Evolutionary conservation across 2,888 invertebrate species (phyloP).

Genomic region (Tridacna gigas): DNA sequence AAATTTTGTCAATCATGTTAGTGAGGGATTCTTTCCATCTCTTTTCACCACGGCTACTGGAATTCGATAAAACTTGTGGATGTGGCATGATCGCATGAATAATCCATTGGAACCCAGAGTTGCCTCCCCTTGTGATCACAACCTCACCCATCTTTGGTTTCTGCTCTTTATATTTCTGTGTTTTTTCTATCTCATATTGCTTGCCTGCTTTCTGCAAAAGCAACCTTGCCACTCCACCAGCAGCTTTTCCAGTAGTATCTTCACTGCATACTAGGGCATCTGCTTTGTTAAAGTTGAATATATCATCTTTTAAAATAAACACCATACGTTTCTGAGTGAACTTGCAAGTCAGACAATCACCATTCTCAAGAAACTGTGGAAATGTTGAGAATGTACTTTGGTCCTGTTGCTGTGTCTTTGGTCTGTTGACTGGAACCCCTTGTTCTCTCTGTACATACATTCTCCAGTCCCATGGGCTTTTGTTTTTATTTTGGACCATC

Average conservation of each 20-base stretch:
- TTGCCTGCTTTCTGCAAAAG: slow-evolving; percentile 19
- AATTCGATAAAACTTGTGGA: no score
- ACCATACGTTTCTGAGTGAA: not conserved
- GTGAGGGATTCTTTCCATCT: not conserved
- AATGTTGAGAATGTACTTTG: not conserved
- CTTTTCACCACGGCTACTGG: not conserved
- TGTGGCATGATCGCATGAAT: slow-evolving; percentile 29
- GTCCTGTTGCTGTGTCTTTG: not conserved
- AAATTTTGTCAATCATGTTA: not conserved
- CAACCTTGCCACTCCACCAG: slow-evolving; percentile 30
- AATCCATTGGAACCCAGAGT: slow-evolving; percentile 3
- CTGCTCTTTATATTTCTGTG: not conserved
- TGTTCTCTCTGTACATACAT: not conserved
- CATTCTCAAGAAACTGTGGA: not conserved
- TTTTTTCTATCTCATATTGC: slow-evolving; percentile 22
- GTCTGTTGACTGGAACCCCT: not conserved
- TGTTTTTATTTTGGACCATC: not conserved
- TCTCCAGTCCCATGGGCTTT: slow-evolving; percentile 5
- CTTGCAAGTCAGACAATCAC: not conserved
- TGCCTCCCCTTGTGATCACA: slow-evolving; percentile 25
- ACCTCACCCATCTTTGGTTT: slow-evolving; percentile 21
- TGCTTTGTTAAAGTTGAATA: not conserved
- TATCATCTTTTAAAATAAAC: not conserved
- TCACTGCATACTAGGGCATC: slow-evolving; percentile 49
- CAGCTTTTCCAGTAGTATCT: slow-evolving; percentile 19